phyloP scores from a whole-genome alignment of 2,797 vertebrate species.

The Mormyrops attenuatus region DNA sequence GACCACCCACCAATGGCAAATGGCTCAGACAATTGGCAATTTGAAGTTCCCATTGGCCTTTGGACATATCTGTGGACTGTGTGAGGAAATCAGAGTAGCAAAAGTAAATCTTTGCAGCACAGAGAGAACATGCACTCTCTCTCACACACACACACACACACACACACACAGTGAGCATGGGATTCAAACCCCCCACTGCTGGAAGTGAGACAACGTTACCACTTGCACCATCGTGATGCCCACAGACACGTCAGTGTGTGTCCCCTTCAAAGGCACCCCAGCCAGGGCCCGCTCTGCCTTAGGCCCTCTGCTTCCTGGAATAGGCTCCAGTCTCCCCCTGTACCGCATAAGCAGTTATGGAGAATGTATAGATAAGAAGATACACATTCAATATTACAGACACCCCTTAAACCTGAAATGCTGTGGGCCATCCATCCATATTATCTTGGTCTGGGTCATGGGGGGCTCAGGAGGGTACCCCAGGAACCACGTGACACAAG shows the following conservation, averaged over 20 bases:
- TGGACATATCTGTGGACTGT: neutral
- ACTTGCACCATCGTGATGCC: neutral
- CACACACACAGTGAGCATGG: neutral
- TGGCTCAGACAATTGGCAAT: neutral
- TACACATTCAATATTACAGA: neutral
- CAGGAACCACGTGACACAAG: neutral
- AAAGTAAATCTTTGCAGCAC: neutral
- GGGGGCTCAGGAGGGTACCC: neutral
- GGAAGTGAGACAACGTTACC: neutral
- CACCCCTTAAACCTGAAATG: neutral
- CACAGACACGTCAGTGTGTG: neutral
- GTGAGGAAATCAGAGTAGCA: neutral
- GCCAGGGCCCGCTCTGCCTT: neutral
- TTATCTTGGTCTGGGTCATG: neutral
- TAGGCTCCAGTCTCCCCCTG: neutral
- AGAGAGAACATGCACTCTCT: neutral
- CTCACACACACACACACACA: neutral
- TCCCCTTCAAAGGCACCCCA: neutral
- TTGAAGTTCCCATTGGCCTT: neutral
- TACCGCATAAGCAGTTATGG: neutral
- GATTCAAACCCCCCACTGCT: neutral
- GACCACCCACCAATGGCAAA: neutral
- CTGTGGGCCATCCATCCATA: neutral
- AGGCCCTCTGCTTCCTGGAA: neutral
- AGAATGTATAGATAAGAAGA: neutral